Conservation (phyloP, 2,113 vertebrate species). For the Clarias gariepinus region DNA sequence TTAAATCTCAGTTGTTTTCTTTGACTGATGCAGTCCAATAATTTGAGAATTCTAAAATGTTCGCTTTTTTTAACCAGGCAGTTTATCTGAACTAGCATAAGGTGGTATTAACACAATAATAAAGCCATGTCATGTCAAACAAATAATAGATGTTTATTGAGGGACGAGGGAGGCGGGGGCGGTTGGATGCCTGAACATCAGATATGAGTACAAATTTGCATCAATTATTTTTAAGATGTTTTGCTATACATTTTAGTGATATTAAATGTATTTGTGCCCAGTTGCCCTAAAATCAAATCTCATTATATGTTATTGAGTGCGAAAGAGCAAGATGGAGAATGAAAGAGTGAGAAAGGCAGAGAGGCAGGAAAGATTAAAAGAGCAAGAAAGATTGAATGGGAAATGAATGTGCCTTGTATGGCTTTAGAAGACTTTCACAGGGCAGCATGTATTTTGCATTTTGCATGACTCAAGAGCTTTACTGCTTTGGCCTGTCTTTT, state of each 20-base stretch:
- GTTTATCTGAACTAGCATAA: background rate
- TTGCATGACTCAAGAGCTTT: slow-evolving; percentile 89
- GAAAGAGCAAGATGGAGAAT: background rate
- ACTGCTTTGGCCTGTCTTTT: slow-evolving; percentile 92
- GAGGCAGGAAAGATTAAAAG: background rate
- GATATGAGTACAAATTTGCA: background rate
- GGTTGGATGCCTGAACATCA: background rate
- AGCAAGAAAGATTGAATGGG: slow-evolving; percentile 37
- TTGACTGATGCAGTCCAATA: no score
- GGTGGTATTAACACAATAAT: background rate
- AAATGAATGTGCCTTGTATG: slow-evolving; percentile 44
- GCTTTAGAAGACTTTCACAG: slow-evolving; percentile 75
- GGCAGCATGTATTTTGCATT: slow-evolving; percentile 87
- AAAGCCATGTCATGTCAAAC: no score
- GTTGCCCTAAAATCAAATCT: background rate
- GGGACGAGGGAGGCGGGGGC: background rate
- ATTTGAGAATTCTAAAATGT: no score
- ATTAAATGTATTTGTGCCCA: background rate
- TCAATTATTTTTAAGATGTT: background rate
- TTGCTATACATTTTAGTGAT: background rate
- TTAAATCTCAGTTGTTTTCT: no score
- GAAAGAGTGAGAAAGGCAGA: background rate
- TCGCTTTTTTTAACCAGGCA: no score
- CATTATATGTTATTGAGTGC: slow-evolving; percentile 37
- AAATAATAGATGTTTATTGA: background rate